Evolutionary conservation across 2,888 invertebrate species (phyloP).

Genomic region (Zaprionus bogoriensis): DNA sequence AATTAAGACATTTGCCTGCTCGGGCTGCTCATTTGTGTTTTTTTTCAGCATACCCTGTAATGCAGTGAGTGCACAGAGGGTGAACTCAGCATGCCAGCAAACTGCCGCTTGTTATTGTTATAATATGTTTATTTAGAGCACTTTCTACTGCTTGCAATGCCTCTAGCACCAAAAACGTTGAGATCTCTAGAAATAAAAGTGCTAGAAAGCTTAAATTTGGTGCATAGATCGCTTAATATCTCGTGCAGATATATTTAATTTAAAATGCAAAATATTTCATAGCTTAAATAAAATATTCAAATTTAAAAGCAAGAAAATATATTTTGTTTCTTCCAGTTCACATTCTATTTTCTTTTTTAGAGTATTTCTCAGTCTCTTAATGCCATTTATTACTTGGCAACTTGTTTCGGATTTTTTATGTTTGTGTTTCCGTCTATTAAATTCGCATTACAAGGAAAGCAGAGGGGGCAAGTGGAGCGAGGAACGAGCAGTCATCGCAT

Average conservation of each 20-base stretch:
- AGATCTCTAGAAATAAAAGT: no score
- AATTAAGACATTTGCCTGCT: constrained; percentile 76
- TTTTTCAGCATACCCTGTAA: neutral
- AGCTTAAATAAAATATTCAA: neutral
- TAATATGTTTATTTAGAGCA: no score
- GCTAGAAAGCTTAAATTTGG: no score
- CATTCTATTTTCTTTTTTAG: neutral
- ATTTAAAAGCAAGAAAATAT: neutral
- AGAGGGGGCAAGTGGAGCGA: neutral
- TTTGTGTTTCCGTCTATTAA: constrained; percentile 71
- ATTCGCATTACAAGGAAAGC: constrained; percentile 78
- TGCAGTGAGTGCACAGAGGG: neutral
- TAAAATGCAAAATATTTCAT: neutral
- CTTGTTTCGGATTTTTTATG: constrained; percentile 5
- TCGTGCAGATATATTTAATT: no score
- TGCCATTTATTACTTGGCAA: neutral
- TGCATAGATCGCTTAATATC: no score
- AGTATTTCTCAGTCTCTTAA: neutral
- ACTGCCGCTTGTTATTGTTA: no score
- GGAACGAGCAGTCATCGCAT: neutral
- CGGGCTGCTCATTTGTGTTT: constrained; percentile 68
- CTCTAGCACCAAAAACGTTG: no score
- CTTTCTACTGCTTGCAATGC: no score
- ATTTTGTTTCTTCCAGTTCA: neutral
- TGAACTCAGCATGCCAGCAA: no score